A percentile compares a stretch with the other conserved stretches of the same genome.
These are phyloP conservation scores for Halisarca cf. caerulea DNA, from an alignment of 37 sponge, comb jelly and placozoan species.

Conservation along the genomic window DNA sequence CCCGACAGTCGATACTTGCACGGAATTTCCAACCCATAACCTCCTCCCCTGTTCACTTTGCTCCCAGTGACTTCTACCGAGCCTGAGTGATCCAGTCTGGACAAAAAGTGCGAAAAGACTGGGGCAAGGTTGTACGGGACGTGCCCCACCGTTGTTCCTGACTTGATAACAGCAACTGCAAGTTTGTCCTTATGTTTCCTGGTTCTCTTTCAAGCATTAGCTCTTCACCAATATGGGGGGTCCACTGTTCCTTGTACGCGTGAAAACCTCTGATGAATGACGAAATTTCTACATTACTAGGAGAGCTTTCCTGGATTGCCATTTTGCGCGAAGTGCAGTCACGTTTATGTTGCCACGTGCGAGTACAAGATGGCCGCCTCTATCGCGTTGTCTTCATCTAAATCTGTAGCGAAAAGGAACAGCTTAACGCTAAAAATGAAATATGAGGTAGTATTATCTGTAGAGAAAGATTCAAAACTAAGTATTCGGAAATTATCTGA, in stretches of 20 bases:
- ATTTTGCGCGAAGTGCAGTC: too few relatives aligned
- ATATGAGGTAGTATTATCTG: background rate
- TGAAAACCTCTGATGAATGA: background rate
- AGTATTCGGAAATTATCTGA: background rate
- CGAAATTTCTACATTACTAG: background rate
- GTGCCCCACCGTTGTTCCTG: constrained; percentile 11
- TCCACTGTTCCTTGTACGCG: background rate
- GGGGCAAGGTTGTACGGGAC: constrained; percentile 52
- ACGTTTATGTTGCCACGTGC: background rate
- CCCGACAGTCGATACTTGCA: background rate
- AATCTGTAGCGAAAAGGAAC: background rate
- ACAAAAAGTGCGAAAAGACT: constrained; percentile 27
- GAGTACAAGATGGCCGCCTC: background rate
- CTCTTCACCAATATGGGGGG: background rate
- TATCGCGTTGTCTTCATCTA: too few relatives aligned
- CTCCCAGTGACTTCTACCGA: background rate
- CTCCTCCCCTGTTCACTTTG: background rate
- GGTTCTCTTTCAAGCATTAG: constrained; percentile 45
- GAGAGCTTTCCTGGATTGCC: too few relatives aligned
- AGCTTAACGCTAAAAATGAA: background rate
- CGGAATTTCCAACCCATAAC: background rate
- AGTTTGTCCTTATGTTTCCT: constrained; percentile 32
- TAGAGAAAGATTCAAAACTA: background rate
- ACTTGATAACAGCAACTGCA: constrained; percentile 43
- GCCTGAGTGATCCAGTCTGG: constrained; percentile 17